Base-by-base conservation (phyloP, 2,113 vertebrate genomes). In the Nanorana parkeri region DNA sequence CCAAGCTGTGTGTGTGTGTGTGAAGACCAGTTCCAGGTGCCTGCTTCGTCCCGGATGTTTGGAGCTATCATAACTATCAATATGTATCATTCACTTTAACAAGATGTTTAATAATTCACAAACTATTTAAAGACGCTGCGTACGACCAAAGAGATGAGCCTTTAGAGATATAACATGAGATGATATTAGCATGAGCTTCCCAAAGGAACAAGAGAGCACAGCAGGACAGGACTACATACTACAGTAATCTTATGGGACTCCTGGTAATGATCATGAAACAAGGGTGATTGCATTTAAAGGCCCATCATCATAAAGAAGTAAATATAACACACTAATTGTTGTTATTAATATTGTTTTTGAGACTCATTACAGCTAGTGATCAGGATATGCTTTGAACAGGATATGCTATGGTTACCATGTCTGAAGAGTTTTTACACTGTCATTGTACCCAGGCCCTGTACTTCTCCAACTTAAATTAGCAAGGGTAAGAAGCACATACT, bases 61-160 rank as follows among this genome's bases (percentile, higher is more conserved):
- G 21, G 51, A 60, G 52, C 26, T n/a, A 56, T 55, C n/a, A 73
- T n/a, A 47, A 73, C 54, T 21, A 26, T 58, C 54, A n/a, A 21
- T 58, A 58, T 29, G 32, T 36, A 58, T 29, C 71, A 23, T 61
- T 2, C 21, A 28, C 54, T 55, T 55, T 72, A 55, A 29, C 23
- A 17, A 56, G 7, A 74, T 55, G 24, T 74, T 74, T 32, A 58
- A 74, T 74, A 28, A 74, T 58, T 74, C 26, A 74, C 47, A 24
- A 60, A 74, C 29, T 60, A 16, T 58, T 74, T 74, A 29, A 56
- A 56, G 69, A 56, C 8, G 10, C 58, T 23, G 58, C n/a, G 21
- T 24, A 63, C 55, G 17, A 29, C 23, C 7, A 52, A 8, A 28
- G 23, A 29, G 71, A 19, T 21, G 26, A 36, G 19, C 26, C 54